Percentiles rank a stretch among this genome's conserved stretches.
Evolutionary conservation across 2,113 vertebrate genomes (phyloP).

Genomic region (Erythrocebus patas): DNA sequence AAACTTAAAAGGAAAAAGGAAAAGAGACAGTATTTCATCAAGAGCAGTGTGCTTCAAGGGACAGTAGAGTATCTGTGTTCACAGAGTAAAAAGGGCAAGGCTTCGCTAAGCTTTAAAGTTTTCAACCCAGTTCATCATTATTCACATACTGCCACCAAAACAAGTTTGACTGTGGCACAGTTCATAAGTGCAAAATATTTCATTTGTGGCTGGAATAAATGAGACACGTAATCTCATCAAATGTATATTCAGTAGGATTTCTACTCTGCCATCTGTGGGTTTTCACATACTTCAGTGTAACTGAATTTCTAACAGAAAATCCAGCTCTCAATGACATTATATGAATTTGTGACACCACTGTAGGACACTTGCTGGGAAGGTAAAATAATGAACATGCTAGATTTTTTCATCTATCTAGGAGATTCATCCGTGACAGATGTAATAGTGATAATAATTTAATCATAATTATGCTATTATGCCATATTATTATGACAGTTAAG

Average conservation of each 20-base stretch:
- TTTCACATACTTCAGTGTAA: constrained; percentile 50
- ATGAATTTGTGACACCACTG: constrained; percentile 34
- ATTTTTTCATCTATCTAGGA: constrained; percentile 6
- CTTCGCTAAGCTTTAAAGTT: neutral
- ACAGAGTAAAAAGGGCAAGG: neutral
- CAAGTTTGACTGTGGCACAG: constrained; percentile 25
- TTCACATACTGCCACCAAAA: neutral
- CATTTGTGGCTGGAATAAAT: constrained; percentile 55
- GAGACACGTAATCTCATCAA: constrained; percentile 59
- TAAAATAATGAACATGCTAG: constrained; percentile 61
- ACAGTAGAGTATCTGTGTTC: neutral
- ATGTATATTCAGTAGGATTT: constrained; percentile 36
- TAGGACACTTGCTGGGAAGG: constrained; percentile 42
- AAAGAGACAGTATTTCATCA: neutral
- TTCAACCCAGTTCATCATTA: neutral
- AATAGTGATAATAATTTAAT: constrained; percentile 62
- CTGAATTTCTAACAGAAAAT: constrained; percentile 46
- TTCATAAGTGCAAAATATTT: constrained; percentile 65
- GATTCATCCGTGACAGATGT: constrained; percentile 54
- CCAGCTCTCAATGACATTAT: constrained; percentile 38
- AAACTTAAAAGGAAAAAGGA: constrained; percentile 4
- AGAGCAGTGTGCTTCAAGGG: neutral
- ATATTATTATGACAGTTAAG: constrained; percentile 70
- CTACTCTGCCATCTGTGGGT: constrained; percentile 17
- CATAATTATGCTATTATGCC: constrained; percentile 62